phyloP scores from a whole-genome alignment of 2,113 vertebrate species.

The Phrynocephalus versicolor region DNA sequence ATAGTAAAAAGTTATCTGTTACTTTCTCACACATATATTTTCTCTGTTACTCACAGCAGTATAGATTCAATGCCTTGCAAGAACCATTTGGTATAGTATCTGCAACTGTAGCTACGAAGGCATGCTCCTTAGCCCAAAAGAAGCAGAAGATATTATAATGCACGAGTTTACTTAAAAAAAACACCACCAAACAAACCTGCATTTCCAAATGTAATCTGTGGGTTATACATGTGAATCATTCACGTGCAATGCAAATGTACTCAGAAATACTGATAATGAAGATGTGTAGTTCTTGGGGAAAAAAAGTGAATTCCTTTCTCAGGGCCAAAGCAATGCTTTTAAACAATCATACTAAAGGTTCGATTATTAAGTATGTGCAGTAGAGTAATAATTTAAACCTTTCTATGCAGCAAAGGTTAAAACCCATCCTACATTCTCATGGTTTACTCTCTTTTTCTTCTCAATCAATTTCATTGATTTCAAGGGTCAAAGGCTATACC shows the following conservation, averaged over 20 bases:
- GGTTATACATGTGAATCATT: neutral
- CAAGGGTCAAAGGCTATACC: slow-evolving; percentile 85
- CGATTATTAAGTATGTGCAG: slow-evolving; percentile 35
- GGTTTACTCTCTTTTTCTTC: slow-evolving; percentile 79
- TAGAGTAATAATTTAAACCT: slow-evolving; percentile 56
- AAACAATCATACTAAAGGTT: slow-evolving; percentile 44
- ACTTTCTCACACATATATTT: too few relatives aligned
- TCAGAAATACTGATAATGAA: neutral
- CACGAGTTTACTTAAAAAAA: neutral
- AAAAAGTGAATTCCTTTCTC: neutral
- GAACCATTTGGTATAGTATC: neutral
- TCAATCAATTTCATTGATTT: slow-evolving; percentile 88
- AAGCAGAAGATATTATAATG: neutral
- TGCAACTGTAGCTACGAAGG: neutral
- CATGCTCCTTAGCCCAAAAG: neutral
- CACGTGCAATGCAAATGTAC: neutral
- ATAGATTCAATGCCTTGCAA: neutral
- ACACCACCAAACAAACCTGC: too few relatives aligned
- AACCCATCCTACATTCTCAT: slow-evolving; percentile 77
- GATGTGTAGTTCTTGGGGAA: neutral
- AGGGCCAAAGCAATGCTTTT: slow-evolving; percentile 42
- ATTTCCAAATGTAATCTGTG: neutral
- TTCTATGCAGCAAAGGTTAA: slow-evolving; percentile 79
- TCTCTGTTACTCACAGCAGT: neutral
- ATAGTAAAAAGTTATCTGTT: neutral